phyloP scores from a whole-genome alignment of 2,888 invertebrate genomes.

The Gymnocheta viridis region DNA sequence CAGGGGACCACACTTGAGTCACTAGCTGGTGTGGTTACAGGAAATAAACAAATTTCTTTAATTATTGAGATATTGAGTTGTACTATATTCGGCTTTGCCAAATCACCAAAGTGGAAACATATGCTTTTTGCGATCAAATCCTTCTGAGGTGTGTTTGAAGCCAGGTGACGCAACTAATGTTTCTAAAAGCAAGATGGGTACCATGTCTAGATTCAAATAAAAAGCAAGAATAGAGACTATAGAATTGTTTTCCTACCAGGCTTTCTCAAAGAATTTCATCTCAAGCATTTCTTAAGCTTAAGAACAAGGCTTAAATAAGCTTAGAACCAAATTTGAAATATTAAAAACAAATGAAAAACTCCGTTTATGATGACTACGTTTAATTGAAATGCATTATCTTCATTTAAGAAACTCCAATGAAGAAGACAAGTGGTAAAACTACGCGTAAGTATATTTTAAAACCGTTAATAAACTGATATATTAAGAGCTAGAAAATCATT shows the following conservation, averaged over 20 bases:
- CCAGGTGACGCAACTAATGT: no score
- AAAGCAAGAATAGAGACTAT: no score
- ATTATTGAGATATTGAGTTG: neutral
- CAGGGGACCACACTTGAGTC: neutral
- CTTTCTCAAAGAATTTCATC: no score
- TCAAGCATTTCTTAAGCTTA: no score
- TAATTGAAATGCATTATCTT: neutral
- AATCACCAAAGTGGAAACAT: neutral
- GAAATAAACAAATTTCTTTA: neutral
- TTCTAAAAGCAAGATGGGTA: no score
- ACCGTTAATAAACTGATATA: conserved; percentile 12
- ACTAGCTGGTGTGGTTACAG: neutral
- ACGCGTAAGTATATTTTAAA: neutral
- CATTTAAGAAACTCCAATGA: neutral
- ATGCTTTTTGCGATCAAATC: no score
- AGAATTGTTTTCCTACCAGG: no score
- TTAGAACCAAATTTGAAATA: neutral
- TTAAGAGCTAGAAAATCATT: conserved; percentile 37
- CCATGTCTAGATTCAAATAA: no score
- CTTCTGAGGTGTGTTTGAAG: no score
- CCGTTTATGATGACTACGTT: neutral
- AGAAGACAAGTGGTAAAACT: neutral
- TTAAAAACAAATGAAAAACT: neutral
- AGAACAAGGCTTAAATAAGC: no score
- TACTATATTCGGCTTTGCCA: neutral